Evolutionary conservation across 2,113 vertebrate species (phyloP).

Genomic region (Piaya cayana): DNA sequence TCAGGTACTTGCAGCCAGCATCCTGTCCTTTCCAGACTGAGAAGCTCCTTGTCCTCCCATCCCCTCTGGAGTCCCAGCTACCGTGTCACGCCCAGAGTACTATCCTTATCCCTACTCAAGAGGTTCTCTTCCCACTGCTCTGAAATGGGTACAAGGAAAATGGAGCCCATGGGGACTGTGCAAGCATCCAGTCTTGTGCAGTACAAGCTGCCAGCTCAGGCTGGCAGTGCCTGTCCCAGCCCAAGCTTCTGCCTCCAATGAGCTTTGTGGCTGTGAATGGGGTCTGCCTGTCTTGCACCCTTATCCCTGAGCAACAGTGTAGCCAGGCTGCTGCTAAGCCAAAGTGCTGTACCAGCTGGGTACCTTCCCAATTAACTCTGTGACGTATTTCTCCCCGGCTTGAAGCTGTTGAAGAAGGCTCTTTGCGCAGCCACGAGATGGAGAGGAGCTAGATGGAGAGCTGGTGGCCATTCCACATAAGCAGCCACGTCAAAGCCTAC

Average conservation of each 20-base stretch:
- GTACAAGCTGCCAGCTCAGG: accelerated
- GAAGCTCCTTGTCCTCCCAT: not conserved
- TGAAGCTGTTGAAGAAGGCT: no score
- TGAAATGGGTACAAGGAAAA: not conserved
- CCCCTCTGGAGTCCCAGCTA: accelerated
- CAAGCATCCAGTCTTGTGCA: not conserved
- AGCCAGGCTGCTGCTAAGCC: not conserved
- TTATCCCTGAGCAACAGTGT: accelerated
- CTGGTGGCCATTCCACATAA: no score
- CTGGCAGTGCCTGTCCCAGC: not conserved
- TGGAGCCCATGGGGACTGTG: accelerated
- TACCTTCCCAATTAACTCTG: not conserved
- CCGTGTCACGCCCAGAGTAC: not conserved
- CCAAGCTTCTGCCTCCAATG: not conserved
- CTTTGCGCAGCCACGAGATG: no score
- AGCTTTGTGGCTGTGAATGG: accelerated
- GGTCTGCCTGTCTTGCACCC: not conserved
- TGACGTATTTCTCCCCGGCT: no score
- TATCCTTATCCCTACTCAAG: not conserved
- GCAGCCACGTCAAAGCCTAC: no score
- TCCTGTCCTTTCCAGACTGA: not conserved
- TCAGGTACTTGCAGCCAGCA: accelerated
- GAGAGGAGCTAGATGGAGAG: no score
- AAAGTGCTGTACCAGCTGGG: not conserved
- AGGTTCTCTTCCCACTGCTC: not conserved